phyloP scores from a whole-genome alignment of 2,797 vertebrate genomes.

The Danio aesculapii region DNA sequence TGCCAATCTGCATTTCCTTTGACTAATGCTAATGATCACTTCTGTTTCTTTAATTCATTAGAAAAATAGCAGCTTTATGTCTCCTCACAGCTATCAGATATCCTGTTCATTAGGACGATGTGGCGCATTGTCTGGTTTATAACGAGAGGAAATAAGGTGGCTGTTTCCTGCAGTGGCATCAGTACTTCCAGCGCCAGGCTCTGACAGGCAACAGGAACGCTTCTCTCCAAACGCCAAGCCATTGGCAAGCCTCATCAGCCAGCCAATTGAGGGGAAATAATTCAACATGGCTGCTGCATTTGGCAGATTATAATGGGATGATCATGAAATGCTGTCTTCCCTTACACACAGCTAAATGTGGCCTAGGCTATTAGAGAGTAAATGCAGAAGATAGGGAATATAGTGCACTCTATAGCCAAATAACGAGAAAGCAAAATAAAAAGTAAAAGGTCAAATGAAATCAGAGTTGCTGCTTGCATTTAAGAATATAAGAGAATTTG shows the following conservation, averaged over 20 bases:
- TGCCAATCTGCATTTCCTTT: slow-evolving; percentile 31
- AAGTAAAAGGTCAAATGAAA: background rate
- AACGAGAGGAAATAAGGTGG: slow-evolving; percentile 18
- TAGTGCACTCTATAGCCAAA: background rate
- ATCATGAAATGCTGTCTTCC: too few species aligned
- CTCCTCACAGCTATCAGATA: slow-evolving; percentile 8
- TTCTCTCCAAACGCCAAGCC: slow-evolving; percentile 34
- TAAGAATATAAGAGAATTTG: too few species aligned
- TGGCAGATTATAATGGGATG: slow-evolving; percentile 26
- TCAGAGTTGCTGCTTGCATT: too few species aligned
- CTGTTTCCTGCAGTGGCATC: slow-evolving; percentile 25
- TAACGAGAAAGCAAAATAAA: background rate
- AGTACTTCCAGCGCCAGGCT: slow-evolving; percentile 31
- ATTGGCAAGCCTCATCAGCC: slow-evolving; percentile 48
- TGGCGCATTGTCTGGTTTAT: slow-evolving; percentile 7
- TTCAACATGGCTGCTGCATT: slow-evolving; percentile 38
- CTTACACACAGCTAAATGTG: slow-evolving; percentile 20
- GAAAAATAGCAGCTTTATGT: slow-evolving; percentile 6
- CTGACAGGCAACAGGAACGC: slow-evolving; percentile 29
- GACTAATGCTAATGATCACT: slow-evolving; percentile 44
- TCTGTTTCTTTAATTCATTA: background rate
- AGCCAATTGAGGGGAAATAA: slow-evolving; percentile 44
- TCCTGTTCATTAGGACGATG: slow-evolving; percentile 8
- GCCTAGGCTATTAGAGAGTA: slow-evolving; percentile 5
- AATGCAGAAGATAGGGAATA: background rate